Evolutionary conservation across 2,113 vertebrate species (phyloP).

Genomic region (Sphaerodactylus townsendi): DNA sequence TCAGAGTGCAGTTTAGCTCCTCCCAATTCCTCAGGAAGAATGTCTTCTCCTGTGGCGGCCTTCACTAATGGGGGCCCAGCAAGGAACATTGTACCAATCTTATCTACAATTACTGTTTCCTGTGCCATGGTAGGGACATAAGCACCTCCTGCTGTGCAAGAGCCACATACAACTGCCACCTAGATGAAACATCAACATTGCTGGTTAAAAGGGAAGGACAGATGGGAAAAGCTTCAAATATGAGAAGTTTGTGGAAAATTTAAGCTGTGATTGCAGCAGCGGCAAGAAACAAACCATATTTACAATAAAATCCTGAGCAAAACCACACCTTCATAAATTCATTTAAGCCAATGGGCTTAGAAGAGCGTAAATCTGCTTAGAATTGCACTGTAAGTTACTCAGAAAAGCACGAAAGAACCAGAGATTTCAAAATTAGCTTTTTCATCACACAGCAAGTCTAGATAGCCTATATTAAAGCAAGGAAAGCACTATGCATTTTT

Average conservation of each 20-base stretch:
- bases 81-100: slow-evolving; percentile 86
- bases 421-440: neutral
- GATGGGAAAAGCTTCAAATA: neutral
- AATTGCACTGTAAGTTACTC: neutral
- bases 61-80: slow-evolving; percentile 88
- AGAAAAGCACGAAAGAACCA: neutral
- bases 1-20: slow-evolving; percentile 82
- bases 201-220: neutral
- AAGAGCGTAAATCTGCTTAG: too few species aligned
- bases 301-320: neutral
- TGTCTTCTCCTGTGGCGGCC: slow-evolving; percentile 86
- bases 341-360: too few species aligned
- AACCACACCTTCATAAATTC: too few species aligned
- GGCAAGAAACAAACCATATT: neutral
- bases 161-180: slow-evolving; percentile 88
- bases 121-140: slow-evolving; percentile 86
- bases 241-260: neutral
- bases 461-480: neutral
- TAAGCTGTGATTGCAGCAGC: neutral
- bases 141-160: slow-evolving; percentile 85
- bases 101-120: slow-evolving; percentile 81
- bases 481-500: neutral
- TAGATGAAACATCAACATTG: slow-evolving; percentile 43
- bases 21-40: slow-evolving; percentile 83
- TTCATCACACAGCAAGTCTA: neutral